These are phyloP conservation scores for Mirza zaza DNA, from an alignment of 2,113 vertebrate species.

Conservation along the genomic window DNA sequence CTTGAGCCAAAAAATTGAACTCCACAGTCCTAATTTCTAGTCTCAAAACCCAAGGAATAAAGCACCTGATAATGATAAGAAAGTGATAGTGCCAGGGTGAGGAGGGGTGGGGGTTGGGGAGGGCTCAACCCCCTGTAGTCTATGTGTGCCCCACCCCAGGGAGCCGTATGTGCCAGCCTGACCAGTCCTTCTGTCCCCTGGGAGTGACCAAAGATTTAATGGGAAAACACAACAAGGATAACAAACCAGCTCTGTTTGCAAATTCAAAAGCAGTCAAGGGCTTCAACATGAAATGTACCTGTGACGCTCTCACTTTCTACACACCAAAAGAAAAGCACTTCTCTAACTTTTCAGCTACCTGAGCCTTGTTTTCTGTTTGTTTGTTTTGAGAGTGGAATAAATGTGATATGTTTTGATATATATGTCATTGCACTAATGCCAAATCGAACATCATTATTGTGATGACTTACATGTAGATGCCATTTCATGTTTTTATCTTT, in stretches of 20 bases:
- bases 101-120: fast-evolving
- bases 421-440: not conserved
- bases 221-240: fast-evolving
- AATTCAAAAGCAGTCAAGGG: not conserved
- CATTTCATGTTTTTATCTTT: not conserved
- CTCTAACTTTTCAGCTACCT: not conserved
- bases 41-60: not conserved
- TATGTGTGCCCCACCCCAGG: too few relatives aligned
- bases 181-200: not conserved
- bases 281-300: not conserved
- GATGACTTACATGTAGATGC: not conserved
- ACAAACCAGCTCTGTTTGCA: not conserved
- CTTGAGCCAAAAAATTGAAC: not conserved
- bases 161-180: not conserved
- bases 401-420: not conserved
- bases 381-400: not conserved
- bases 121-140: fast-evolving
- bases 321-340: not conserved
- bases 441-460: not conserved
- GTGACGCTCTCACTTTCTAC: not conserved
- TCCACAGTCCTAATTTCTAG: not conserved
- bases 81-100: too few relatives aligned
- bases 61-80: not conserved
- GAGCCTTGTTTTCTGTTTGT: not conserved
- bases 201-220: not conserved